A percentile compares a stretch with the other conserved stretches of the same genome.
phyloP scores from a whole-genome alignment of 2,888 invertebrate species.

The Gordius sp. region DNA sequence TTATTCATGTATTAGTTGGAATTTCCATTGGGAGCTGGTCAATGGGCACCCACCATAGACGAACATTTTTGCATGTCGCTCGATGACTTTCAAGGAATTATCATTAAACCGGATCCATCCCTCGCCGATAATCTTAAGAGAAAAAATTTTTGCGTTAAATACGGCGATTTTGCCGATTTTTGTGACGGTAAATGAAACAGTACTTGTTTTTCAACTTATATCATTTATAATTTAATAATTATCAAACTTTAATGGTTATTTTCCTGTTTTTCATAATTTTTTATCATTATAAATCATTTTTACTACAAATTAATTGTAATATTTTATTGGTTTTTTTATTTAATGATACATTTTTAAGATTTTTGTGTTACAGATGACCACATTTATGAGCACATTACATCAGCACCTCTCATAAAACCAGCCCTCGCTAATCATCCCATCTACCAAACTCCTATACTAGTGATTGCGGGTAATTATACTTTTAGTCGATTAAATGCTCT shows the following conservation, averaged over 20 bases:
- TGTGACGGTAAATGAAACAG: slow-evolving; percentile 31
- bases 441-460: slow-evolving; percentile 29
- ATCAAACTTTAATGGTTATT: no score
- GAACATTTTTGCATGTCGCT: neutral
- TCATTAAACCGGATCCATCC: neutral
- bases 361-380: slow-evolving; percentile 25
- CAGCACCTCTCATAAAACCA: slow-evolving; percentile 27
- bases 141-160: slow-evolving; percentile 7
- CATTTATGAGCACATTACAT: slow-evolving; percentile 28
- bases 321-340: no score
- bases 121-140: neutral
- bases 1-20: no score
- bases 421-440: slow-evolving; percentile 26
- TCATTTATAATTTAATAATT: no score
- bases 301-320: no score
- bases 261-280: no score
- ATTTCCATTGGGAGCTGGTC: neutral
- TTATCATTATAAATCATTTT: no score
- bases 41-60: neutral
- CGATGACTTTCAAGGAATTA: neutral
- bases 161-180: slow-evolving; percentile 27
- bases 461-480: slow-evolving; percentile 30
- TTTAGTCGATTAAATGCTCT: no score
- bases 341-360: neutral
- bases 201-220: no score